These are phyloP conservation scores for Eptesicus fuscus DNA, from an alignment of 2,113 vertebrate genomes.

Conservation along the genomic window DNA sequence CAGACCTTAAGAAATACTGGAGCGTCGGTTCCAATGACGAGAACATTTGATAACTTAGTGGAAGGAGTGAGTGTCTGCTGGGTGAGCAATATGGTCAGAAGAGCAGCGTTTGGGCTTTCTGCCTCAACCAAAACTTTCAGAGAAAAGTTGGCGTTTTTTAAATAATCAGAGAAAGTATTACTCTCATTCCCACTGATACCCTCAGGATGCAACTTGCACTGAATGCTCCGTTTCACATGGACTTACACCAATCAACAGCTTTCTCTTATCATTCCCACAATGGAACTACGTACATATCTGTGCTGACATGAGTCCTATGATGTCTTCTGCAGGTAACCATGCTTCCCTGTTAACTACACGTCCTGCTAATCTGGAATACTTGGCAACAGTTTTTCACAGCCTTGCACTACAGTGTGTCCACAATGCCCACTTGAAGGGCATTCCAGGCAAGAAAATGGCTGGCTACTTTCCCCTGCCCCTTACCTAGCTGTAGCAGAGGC, in stretches of 20 bases:
- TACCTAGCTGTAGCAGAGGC: neutral
- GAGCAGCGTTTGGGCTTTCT: neutral
- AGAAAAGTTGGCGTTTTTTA: neutral
- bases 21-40: neutral
- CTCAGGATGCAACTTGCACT: neutral
- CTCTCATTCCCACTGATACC: neutral
- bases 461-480: constrained; percentile 43
- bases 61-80: neutral
- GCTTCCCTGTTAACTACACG: neutral
- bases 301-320: neutral
- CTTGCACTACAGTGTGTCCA: neutral
- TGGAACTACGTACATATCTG: neutral
- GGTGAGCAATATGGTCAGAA: neutral
- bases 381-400: constrained; percentile 29
- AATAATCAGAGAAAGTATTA: neutral
- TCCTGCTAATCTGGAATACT: constrained; percentile 5
- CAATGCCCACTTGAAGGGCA: neutral
- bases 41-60: neutral
- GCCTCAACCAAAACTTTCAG: neutral
- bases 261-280: neutral
- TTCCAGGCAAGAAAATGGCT: constrained; percentile 68
- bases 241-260: neutral
- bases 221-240: neutral
- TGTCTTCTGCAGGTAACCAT: neutral
- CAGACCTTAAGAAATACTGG: neutral